Base-by-base conservation (phyloP, 2,113 vertebrate species). In the Hemicordylus capensis region DNA sequence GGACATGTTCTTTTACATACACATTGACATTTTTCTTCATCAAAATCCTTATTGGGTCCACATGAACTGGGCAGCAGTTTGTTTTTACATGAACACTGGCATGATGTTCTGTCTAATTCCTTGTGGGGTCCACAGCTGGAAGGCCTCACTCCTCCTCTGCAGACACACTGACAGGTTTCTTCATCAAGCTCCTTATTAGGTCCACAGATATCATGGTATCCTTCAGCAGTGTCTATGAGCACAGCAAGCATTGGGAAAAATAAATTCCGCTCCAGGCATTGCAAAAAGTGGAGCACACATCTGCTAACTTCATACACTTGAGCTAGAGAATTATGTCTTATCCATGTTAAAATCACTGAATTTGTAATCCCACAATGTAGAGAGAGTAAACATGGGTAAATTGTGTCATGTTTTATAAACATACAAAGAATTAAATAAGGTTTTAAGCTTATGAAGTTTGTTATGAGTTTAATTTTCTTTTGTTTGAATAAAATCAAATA, bases 91-190 rank as follows among this genome's bases (percentile, higher is more conserved):
- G 94, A 90, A 74, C 98, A 99, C 88, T 97, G 97, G 90, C 98
- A 99, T 0, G 97, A 97, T 63, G 96, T 95, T 77, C 93, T 97
- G 93, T 99, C 98, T 1, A 98, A 90, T 87, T 98, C 96, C 73
- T 93, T 97, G 92, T 97, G 95, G 10, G 97, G 96, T 22, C 97
- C 98, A 22, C 98, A 99, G 94, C 96, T 96, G 2, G 94, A 96
- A 69, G 92, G 94, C 26, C 54, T 89, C 79, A 96, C 72, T 0
- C 91, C 96, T 7, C 92, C 97, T 88, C 69, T 97, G 93, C 98
- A 99, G 56, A 98, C 95, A 61, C 98, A 99, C 46, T 98, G 98
- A 79, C 98, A 99, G 2, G 97, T 98, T 86, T 99, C 98, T 90
- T 98, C 94, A 70, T 99, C 98, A 87, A 99, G 95, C 85, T 98